Percentiles rank a stretch among this genome's conserved stretches.
Evolutionary conservation across 2,113 vertebrate species (phyloP).

Genomic region (Siniperca chuatsi): DNA sequence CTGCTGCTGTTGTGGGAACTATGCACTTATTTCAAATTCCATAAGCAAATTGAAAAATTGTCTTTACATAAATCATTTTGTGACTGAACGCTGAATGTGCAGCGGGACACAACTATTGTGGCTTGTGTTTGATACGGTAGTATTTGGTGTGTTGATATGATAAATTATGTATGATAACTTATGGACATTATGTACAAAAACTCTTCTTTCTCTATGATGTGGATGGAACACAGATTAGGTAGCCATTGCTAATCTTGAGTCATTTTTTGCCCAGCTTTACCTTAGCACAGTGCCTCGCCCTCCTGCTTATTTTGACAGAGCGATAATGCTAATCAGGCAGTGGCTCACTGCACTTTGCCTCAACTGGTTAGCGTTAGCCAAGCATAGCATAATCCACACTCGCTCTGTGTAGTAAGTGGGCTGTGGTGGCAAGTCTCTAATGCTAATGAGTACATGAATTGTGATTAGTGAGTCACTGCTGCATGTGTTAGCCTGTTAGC

Average conservation of each 20-base stretch:
- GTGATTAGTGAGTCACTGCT: slow-evolving; percentile 61
- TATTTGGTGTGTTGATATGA: background rate
- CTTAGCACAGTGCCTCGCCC: background rate
- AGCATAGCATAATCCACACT: slow-evolving; percentile 22
- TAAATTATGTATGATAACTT: background rate
- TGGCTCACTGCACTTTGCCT: slow-evolving; percentile 31
- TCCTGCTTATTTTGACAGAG: slow-evolving; percentile 30
- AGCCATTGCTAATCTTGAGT: slow-evolving; percentile 14
- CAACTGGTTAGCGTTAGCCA: slow-evolving; percentile 31
- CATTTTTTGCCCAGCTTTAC: background rate
- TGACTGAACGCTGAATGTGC: background rate
- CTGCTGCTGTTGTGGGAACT: background rate
- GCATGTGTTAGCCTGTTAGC: slow-evolving; percentile 57
- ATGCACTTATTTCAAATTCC: background rate
- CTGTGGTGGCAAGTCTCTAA: slow-evolving; percentile 44
- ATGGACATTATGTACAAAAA: background rate
- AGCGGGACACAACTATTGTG: background rate
- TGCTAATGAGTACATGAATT: slow-evolving; percentile 55
- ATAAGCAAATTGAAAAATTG: background rate
- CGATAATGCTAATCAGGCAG: slow-evolving; percentile 27
- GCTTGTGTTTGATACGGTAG: background rate
- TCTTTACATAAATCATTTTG: background rate
- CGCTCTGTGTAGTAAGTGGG: slow-evolving; percentile 12
- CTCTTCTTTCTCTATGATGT: background rate
- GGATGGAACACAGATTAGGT: background rate